These are phyloP conservation scores for Anthopleura sola DNA, from an alignment of 64 coral and sea anemone species.

Conservation along the genomic window DNA sequence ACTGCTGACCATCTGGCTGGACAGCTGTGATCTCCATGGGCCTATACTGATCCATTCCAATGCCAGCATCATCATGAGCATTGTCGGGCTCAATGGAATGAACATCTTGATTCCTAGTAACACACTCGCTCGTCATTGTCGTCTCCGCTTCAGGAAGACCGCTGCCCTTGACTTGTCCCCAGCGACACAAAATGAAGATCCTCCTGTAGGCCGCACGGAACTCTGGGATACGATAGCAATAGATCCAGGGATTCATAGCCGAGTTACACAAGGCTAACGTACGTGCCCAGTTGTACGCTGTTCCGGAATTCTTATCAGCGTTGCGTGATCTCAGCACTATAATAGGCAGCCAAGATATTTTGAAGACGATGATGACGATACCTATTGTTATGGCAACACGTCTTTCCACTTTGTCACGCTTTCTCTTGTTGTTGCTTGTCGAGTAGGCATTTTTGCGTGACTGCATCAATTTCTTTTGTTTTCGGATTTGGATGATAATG, in stretches of 20 bases:
- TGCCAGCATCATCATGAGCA: too few relatives aligned
- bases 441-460: conserved; percentile 37
- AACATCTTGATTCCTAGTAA: not conserved
- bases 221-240: conserved; percentile 75
- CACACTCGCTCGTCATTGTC: not conserved
- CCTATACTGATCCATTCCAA: too few relatives aligned
- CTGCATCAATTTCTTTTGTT: conserved; percentile 41
- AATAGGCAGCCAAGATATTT: conserved; percentile 73
- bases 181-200: conserved; percentile 16
- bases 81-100: not conserved
- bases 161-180: not conserved
- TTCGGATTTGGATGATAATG: conserved; percentile 68
- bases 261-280: conserved; percentile 74
- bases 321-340: conserved; percentile 54
- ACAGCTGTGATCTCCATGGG: too few relatives aligned
- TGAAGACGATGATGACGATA: conserved; percentile 75
- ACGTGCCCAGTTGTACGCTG: conserved; percentile 86
- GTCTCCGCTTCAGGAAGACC: not conserved
- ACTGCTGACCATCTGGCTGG: too few relatives aligned
- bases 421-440: not conserved
- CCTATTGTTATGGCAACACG: conserved; percentile 86
- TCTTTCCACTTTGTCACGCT: conserved; percentile 57
- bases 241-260: conserved; percentile 85
- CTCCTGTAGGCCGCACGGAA: conserved; percentile 81
- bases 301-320: conserved; percentile 60